phyloP scores from a whole-genome alignment of 2,888 invertebrate species.

The Amiota mariae region DNA sequence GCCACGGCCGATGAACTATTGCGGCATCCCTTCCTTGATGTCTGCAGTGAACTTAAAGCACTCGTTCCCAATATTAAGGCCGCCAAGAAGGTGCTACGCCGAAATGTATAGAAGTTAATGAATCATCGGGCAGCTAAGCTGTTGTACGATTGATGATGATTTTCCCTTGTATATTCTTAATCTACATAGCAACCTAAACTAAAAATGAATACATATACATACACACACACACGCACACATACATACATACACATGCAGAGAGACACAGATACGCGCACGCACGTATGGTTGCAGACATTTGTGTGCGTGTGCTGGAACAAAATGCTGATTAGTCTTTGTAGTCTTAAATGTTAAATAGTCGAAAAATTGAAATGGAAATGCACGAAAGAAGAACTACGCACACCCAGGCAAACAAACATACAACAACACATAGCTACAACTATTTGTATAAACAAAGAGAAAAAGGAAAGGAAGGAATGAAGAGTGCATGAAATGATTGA shows the following conservation, averaged over 20 bases:
- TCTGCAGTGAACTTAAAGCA: slow-evolving; percentile 86
- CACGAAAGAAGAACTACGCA: not conserved
- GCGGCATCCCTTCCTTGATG: slow-evolving; percentile 91
- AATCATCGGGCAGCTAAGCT: slow-evolving; percentile 61
- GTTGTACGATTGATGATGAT: slow-evolving; percentile 54
- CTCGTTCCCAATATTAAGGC: slow-evolving; percentile 92
- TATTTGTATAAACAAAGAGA: no score
- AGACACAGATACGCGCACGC: not conserved
- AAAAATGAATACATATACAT: not conserved
- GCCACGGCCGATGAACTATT: slow-evolving; percentile 91
- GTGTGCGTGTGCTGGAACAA: slow-evolving; percentile 50
- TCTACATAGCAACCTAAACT: not conserved
- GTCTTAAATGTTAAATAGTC: slow-evolving; percentile 21
- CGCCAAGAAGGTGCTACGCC: slow-evolving; percentile 85
- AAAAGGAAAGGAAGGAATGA: no score
- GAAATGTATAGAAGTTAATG: slow-evolving; percentile 66
- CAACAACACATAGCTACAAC: not conserved
- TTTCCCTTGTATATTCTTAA: slow-evolving; percentile 1
- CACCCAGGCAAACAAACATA: not conserved
- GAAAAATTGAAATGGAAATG: not conserved
- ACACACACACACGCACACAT: not conserved
- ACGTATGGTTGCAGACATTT: not conserved
- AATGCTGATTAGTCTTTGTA: slow-evolving; percentile 61
- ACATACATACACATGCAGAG: not conserved
- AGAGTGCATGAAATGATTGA: no score